Evolutionary conservation across 2,888 invertebrate species (phyloP).

Genomic region (Scaptomyza polygonia): DNA sequence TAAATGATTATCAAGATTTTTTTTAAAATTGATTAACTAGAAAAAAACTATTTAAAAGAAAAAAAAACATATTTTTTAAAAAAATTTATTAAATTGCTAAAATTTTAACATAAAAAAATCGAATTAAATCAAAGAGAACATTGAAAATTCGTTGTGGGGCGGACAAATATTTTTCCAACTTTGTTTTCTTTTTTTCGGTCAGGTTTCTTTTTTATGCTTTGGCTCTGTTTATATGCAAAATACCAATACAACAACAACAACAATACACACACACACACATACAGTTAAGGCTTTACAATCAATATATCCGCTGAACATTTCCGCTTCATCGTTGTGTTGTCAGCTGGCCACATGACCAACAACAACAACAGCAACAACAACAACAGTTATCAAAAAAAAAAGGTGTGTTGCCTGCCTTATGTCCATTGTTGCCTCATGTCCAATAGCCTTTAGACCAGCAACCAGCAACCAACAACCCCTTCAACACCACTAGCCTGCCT

Average conservation of each 20-base stretch:
- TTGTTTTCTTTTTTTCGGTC: neutral
- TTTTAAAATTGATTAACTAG: no score
- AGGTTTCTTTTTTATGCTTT: neutral
- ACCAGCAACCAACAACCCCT: conserved; percentile 4
- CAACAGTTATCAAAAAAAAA: conserved; percentile 32
- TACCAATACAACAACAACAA: conserved; percentile 5
- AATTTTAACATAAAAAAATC: no score
- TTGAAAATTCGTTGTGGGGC: neutral
- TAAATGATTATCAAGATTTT: no score
- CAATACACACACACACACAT: neutral
- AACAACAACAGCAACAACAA: conserved; percentile 28
- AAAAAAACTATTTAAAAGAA: no score
- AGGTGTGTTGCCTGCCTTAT: conserved; percentile 55
- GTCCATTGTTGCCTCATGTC: conserved; percentile 59
- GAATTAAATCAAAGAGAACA: no score
- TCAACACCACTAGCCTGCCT: no score
- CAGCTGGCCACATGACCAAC: conserved; percentile 56
- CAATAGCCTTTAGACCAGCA: conserved; percentile 23
- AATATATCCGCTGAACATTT: conserved; percentile 79
- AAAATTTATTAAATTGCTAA: no score
- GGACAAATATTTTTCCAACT: neutral
- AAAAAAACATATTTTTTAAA: no score
- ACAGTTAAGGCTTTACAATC: conserved; percentile 61
- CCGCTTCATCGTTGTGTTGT: conserved; percentile 49
- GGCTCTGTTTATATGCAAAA: conserved; percentile 45